A percentile compares a stretch with the other conserved stretches of the same genome.
Conservation (phyloP, 2,888 invertebrate species). For the Lydus trimaculatus region DNA sequence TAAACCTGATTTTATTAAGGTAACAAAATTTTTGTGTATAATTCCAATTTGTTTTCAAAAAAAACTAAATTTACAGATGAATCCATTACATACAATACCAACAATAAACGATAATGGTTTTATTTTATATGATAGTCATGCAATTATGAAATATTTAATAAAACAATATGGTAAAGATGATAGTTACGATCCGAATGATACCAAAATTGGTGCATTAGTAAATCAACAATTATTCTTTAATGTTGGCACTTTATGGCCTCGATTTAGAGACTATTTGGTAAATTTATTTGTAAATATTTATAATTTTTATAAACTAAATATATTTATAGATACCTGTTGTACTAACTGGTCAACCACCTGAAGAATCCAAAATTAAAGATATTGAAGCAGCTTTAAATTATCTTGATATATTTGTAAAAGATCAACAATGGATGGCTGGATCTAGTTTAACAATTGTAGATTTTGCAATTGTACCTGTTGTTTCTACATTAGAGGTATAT, state of each 20-base stretch:
- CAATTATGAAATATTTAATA: constrained; percentile 71
- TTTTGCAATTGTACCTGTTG: constrained; percentile 67
- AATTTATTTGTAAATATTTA: constrained; percentile 34
- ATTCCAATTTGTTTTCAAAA: no score
- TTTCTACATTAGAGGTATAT: constrained; percentile 70
- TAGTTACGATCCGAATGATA: constrained; percentile 70
- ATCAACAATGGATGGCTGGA: constrained; percentile 71
- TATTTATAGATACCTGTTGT: constrained; percentile 47
- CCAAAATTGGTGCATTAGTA: constrained; percentile 68
- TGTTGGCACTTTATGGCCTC: constrained; percentile 64
- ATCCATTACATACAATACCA: background rate
- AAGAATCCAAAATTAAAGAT: constrained; percentile 52
- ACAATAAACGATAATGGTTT: constrained; percentile 77
- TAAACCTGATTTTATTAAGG: constrained; percentile 73
- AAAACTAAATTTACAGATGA: background rate
- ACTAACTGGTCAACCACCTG: constrained; percentile 36
- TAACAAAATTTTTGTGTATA: no score
- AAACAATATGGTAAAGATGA: constrained; percentile 73
- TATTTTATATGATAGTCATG: constrained; percentile 74
- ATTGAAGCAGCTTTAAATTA: constrained; percentile 68
- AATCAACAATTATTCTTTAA: constrained; percentile 71
- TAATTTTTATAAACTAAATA: background rate
- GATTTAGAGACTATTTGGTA: constrained; percentile 67
- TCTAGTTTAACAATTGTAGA: constrained; percentile 76
- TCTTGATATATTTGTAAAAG: constrained; percentile 67